These are phyloP conservation scores for Gnathochromis pfefferi DNA, from an alignment of 2,113 vertebrate species.

Conservation along the genomic window DNA sequence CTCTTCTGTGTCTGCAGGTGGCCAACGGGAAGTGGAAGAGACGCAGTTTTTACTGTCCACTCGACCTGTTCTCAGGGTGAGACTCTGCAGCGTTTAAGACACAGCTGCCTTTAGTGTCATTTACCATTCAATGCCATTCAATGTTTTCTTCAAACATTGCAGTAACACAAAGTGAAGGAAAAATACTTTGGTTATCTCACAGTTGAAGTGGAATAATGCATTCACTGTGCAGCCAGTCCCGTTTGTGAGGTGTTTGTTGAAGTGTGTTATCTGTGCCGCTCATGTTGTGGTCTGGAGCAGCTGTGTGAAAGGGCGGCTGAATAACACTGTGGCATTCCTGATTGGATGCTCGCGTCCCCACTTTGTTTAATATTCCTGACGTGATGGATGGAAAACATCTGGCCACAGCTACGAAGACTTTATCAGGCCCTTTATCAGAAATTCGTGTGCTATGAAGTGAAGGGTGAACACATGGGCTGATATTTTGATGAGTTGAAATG, in stretches of 20 bases:
- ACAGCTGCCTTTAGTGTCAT: not conserved
- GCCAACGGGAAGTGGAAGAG: slow-evolving; percentile 93
- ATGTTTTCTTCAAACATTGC: not conserved
- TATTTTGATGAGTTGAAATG: not conserved
- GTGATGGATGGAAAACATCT: not conserved
- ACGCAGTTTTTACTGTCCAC: slow-evolving; percentile 89
- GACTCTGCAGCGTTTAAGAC: slow-evolving; percentile 5
- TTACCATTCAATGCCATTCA: not conserved
- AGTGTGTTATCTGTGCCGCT: not conserved
- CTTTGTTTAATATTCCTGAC: not conserved
- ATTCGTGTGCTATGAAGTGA: not conserved
- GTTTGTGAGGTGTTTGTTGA: not conserved
- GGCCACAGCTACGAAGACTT: not conserved
- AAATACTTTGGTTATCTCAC: not conserved
- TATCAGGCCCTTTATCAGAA: not conserved
- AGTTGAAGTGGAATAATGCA: not conserved
- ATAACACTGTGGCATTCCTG: not conserved
- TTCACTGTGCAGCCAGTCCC: not conserved
- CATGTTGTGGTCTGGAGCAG: not conserved
- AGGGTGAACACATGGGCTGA: not conserved
- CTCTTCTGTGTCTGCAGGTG: slow-evolving; percentile 69
- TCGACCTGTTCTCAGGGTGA: slow-evolving; percentile 98
- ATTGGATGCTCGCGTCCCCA: not conserved
- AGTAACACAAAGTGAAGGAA: not conserved
- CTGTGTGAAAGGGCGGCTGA: not conserved